Percentiles rank a stretch among this genome's conserved stretches.
Conservation (phyloP, 2,888 invertebrate species). For the Trissoscelio sp. region DNA sequence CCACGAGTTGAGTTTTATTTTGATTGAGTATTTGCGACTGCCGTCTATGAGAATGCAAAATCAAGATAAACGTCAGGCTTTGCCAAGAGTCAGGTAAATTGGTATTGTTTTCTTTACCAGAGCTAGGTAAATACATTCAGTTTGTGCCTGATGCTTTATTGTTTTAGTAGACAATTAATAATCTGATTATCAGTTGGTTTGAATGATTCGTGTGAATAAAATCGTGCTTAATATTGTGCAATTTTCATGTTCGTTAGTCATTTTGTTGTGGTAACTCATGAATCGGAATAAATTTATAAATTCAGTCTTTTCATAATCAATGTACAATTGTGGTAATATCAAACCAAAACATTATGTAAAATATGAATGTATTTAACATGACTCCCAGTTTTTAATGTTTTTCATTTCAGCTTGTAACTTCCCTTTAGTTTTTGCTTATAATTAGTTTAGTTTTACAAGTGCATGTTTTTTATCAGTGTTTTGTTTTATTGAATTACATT, state of each 20-base stretch:
- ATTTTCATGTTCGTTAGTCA: slow-evolving; percentile 1
- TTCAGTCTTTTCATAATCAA: too few relatives aligned
- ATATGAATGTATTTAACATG: slow-evolving; percentile 53
- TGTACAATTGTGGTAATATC: too few relatives aligned
- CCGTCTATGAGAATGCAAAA: slow-evolving; percentile 71
- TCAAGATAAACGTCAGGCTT: slow-evolving; percentile 72
- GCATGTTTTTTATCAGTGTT: neutral
- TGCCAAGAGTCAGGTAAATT: slow-evolving; percentile 70
- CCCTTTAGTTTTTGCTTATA: neutral
- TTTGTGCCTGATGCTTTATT: slow-evolving; percentile 40
- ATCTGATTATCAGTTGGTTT: slow-evolving; percentile 6
- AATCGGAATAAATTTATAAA: too few relatives aligned
- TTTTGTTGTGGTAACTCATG: too few relatives aligned
- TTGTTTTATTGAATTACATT: slow-evolving; percentile 7
- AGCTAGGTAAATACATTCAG: slow-evolving; percentile 53
- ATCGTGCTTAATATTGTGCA: slow-evolving; percentile 54
- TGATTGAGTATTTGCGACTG: slow-evolving; percentile 74
- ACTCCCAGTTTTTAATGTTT: slow-evolving; percentile 4
- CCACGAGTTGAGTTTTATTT: slow-evolving; percentile 75
- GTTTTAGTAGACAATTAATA: too few relatives aligned
- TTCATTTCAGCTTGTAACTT: neutral
- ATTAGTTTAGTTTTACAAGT: neutral
- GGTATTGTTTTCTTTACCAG: slow-evolving; percentile 21
- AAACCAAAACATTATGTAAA: slow-evolving; percentile 2
- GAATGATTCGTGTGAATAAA: slow-evolving; percentile 20